Evolutionary conservation across 2,797 vertebrate genomes (phyloP).

Genomic region (Poliocrania exsul): DNA sequence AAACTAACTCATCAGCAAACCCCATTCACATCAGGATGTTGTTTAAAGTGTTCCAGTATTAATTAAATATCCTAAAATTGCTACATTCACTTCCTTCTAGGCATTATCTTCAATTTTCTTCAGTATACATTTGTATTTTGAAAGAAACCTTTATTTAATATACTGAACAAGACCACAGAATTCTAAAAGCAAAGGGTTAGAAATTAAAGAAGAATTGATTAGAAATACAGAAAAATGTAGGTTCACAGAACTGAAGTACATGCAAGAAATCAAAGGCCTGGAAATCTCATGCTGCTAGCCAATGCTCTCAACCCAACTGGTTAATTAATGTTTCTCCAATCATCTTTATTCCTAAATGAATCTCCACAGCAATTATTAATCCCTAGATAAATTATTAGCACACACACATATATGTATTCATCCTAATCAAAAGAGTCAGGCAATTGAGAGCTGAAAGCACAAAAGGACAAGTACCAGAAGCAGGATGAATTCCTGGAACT

Average conservation of each 20-base stretch:
- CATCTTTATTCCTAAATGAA: constrained; percentile 30
- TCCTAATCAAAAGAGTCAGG: not conserved
- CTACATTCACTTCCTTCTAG: not conserved
- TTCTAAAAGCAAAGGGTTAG: not conserved
- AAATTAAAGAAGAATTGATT: not conserved
- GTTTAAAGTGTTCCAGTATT: not conserved
- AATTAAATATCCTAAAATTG: not conserved
- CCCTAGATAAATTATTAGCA: constrained; percentile 20
- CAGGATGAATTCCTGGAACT: not conserved
- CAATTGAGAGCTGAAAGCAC: not conserved
- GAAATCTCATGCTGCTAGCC: not conserved
- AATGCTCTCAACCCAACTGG: not conserved
- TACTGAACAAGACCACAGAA: not conserved
- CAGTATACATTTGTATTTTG: not conserved
- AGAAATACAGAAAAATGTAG: not conserved
- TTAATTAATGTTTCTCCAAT: constrained; percentile 60
- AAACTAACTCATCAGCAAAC: not conserved
- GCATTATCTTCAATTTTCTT: not conserved
- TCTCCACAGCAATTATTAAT: constrained; percentile 40
- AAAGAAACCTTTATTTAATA: not conserved
- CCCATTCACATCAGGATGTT: not conserved
- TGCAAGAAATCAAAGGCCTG: constrained; percentile 24
- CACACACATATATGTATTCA: not conserved
- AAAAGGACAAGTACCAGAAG: not conserved
- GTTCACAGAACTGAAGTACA: not conserved